Conservation (phyloP, 2,113 vertebrate species). For the Upupa epops region DNA sequence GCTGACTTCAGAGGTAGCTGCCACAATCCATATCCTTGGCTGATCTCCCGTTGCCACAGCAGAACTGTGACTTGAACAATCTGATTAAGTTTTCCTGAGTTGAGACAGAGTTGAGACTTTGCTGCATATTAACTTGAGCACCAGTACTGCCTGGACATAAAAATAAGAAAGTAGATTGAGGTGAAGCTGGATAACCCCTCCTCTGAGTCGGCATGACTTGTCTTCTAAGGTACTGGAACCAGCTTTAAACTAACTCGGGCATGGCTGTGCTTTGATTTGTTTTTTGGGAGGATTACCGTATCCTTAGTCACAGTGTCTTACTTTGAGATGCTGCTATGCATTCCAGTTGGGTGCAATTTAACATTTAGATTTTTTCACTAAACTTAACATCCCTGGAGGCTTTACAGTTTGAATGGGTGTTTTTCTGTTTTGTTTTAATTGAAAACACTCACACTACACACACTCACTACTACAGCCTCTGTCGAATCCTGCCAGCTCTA, state of each 20-base stretch:
- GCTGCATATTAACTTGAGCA: neutral
- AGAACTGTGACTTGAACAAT: neutral
- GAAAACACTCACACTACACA: neutral
- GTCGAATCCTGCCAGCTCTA: neutral
- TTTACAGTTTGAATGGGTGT: neutral
- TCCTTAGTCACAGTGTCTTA: conserved; percentile 4
- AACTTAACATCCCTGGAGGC: neutral
- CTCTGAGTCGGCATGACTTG: neutral
- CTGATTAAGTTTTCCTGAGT: neutral
- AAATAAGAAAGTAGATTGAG: neutral
- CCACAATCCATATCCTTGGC: neutral
- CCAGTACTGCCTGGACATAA: neutral
- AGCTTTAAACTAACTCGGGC: neutral
- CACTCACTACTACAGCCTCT: neutral
- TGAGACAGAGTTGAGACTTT: neutral
- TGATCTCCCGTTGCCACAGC: neutral
- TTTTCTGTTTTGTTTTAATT: neutral
- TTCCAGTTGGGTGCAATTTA: neutral
- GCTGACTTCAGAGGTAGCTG: conserved; percentile 24
- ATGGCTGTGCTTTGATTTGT: neutral
- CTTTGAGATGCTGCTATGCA: neutral
- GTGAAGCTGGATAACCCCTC: neutral
- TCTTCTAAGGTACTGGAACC: neutral
- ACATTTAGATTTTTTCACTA: neutral
- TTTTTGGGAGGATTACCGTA: neutral